Conservation (phyloP, 2,113 vertebrate genomes). For the Pimephales promelas region DNA sequence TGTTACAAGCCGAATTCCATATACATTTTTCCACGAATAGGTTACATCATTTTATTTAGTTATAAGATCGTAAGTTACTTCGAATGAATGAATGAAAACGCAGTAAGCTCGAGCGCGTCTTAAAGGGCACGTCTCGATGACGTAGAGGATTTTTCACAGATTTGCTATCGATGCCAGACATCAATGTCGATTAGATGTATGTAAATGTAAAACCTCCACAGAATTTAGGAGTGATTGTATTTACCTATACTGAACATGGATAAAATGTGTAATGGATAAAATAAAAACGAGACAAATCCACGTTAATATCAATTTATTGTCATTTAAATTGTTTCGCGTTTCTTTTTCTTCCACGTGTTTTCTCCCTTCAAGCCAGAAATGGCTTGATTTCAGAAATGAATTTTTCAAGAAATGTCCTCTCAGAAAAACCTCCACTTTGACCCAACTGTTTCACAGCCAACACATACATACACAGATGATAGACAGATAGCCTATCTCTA, state of each 20-base stretch:
- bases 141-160: slow-evolving; percentile 57
- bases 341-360: slow-evolving; percentile 61
- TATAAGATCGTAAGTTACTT: too few species aligned
- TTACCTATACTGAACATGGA: background rate
- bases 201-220: background rate
- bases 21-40: too few species aligned
- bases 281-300: slow-evolving; percentile 53
- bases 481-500: slow-evolving; percentile 7
- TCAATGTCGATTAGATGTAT: background rate
- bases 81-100: slow-evolving; percentile 24
- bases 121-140: slow-evolving; percentile 70
- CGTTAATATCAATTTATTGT: slow-evolving; percentile 81
- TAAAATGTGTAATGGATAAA: background rate
- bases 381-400: slow-evolving; percentile 62
- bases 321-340: slow-evolving; percentile 70
- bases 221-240: too few species aligned
- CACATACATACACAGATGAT: slow-evolving; percentile 26
- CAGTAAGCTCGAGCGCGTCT: slow-evolving; percentile 64
- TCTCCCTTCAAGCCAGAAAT: slow-evolving; percentile 59
- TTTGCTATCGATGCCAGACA: background rate
- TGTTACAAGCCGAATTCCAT: too few species aligned
- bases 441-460: slow-evolving; percentile 36
- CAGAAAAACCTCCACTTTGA: slow-evolving; percentile 45
- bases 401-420: slow-evolving; percentile 55
- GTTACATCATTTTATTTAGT: too few species aligned